Conservation (phyloP, 2,113 vertebrate genomes). For the Brachyhypopomus gauderio region DNA sequence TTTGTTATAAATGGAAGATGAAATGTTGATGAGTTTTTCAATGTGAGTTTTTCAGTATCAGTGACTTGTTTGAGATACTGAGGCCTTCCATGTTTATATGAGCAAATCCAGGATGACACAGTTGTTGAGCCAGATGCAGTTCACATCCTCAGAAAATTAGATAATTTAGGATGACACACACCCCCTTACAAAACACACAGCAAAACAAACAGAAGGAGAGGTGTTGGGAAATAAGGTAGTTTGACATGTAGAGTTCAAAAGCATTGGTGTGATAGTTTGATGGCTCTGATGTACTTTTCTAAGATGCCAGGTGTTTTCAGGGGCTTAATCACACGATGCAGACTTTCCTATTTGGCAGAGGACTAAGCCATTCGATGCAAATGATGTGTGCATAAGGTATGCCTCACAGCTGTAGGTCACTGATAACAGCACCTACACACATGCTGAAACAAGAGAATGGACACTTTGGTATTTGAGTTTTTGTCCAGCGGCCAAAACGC, state of each 20-base stretch:
- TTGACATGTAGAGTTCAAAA: slow-evolving; percentile 10
- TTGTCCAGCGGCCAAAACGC: background rate
- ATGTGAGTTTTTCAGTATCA: slow-evolving; percentile 26
- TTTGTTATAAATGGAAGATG: slow-evolving; percentile 39
- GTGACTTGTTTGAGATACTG: slow-evolving; percentile 42
- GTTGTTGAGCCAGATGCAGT: slow-evolving; percentile 46
- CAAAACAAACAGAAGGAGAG: background rate
- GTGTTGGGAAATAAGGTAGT: background rate
- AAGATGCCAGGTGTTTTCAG: slow-evolving; percentile 8
- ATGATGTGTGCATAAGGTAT: slow-evolving; percentile 17
- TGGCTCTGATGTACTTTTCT: slow-evolving; percentile 8
- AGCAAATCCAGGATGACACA: slow-evolving; percentile 43
- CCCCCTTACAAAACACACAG: slow-evolving; percentile 11
- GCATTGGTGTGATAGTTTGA: background rate
- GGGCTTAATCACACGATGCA: slow-evolving; percentile 30
- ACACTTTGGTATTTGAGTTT: background rate
- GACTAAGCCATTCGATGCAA: slow-evolving; percentile 47
- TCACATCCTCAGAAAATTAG: slow-evolving; percentile 37
- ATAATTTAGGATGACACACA: slow-evolving; percentile 19
- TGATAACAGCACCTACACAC: slow-evolving; percentile 34
- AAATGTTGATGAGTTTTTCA: slow-evolving; percentile 29
- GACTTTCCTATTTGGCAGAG: slow-evolving; percentile 27
- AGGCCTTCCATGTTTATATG: slow-evolving; percentile 46
- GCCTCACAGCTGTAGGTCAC: slow-evolving; percentile 34
- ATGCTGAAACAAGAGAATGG: background rate